Conservation (phyloP, 2,888 invertebrate species). For the Agrochola circellaris region DNA sequence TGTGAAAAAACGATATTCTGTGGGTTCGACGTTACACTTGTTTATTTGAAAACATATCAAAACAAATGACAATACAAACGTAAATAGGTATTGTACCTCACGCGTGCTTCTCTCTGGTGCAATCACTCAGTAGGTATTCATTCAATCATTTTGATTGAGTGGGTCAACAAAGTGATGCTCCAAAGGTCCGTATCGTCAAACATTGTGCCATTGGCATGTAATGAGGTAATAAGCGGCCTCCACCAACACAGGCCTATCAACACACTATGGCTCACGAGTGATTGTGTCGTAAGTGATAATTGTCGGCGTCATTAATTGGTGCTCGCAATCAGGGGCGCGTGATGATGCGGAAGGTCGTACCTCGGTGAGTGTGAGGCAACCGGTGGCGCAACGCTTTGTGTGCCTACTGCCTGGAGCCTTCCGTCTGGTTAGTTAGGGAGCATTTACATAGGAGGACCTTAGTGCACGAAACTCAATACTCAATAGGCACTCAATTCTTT, state of each 20-base stretch:
- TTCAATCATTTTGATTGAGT: conserved; percentile 35
- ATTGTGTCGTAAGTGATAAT: conserved; percentile 55
- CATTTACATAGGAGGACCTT: background rate
- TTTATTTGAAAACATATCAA: background rate
- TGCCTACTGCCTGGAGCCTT: background rate
- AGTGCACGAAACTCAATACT: background rate
- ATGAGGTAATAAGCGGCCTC: conserved; percentile 25
- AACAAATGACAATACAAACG: background rate
- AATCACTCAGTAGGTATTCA: background rate
- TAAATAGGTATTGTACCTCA: background rate
- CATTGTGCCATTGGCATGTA: conserved; percentile 38
- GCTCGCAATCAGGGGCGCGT: conserved; percentile 41
- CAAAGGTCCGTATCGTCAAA: conserved; percentile 31
- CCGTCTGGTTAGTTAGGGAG: too few species aligned
- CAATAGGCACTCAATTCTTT: too few species aligned
- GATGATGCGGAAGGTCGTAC: conserved; percentile 57
- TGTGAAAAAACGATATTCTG: background rate
- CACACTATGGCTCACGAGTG: conserved; percentile 10
- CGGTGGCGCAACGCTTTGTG: conserved; percentile 41
- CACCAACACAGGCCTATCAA: conserved; percentile 1
- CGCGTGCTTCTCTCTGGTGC: background rate
- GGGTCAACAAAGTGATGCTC: conserved; percentile 22
- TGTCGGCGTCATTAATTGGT: conserved; percentile 38
- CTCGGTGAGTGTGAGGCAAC: conserved; percentile 1
- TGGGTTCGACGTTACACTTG: too few species aligned